phyloP scores from a whole-genome alignment of 2,888 invertebrate species.

The Malthinus flaveolus region DNA sequence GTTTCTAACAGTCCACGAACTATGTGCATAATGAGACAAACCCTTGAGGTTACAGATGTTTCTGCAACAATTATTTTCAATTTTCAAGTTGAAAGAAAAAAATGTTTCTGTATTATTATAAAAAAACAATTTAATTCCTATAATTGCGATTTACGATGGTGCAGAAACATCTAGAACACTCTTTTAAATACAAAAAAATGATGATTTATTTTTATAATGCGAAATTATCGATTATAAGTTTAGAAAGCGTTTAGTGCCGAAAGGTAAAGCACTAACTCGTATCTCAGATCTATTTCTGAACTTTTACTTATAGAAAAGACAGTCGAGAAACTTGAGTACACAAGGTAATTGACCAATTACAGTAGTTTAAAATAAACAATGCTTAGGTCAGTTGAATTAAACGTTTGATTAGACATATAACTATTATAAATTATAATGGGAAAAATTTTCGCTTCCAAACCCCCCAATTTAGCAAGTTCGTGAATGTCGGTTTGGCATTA shows the following conservation, averaged over 20 bases:
- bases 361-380: constrained; percentile 16
- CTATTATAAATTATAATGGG: no score
- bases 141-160: no score
- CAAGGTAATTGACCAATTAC: constrained; percentile 21
- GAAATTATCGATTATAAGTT: neutral
- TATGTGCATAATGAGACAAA: constrained; percentile 50
- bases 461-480: no score
- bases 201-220: no score
- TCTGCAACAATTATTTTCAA: constrained; percentile 20
- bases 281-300: neutral
- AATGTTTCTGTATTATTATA: no score
- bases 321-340: constrained; percentile 11
- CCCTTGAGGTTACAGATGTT: constrained; percentile 42
- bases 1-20: constrained; percentile 51
- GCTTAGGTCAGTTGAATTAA: neutral
- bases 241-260: neutral
- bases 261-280: neutral
- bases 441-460: no score
- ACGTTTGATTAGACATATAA: constrained; percentile 14
- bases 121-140: no score
- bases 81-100: no score
- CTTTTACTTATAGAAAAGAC: neutral
- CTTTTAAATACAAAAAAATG: no score
- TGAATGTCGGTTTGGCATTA: no score
- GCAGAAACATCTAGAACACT: no score